Conservation (phyloP, 1,140 invertebrate species). For the Magallana gigas region DNA sequence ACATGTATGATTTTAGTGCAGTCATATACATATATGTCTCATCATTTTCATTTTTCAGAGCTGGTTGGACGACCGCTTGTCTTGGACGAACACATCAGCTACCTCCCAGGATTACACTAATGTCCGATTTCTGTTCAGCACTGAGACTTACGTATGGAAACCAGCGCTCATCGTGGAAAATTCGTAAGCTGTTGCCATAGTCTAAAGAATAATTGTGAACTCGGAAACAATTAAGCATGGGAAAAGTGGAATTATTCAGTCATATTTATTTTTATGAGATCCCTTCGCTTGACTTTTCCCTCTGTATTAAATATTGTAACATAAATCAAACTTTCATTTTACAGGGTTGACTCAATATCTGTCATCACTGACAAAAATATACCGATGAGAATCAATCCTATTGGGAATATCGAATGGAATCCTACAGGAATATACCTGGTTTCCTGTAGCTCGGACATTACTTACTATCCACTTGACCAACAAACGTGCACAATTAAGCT, state of each 20-base stretch:
- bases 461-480: slow-evolving; percentile 48
- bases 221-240: too few species aligned
- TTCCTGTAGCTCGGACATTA: slow-evolving; percentile 50
- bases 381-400: slow-evolving; percentile 42
- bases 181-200: slow-evolving; percentile 41
- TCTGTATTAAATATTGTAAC: too few species aligned
- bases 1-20: too few species aligned
- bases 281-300: too few species aligned
- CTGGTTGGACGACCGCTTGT: slow-evolving; percentile 44
- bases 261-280: too few species aligned
- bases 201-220: too few species aligned
- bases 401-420: slow-evolving; percentile 35
- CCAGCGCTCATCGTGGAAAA: slow-evolving; percentile 58
- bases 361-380: slow-evolving; percentile 45
- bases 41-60: slow-evolving; percentile 3
- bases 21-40: too few species aligned
- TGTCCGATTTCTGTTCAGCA: slow-evolving; percentile 52
- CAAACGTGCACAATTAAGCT: slow-evolving; percentile 41
- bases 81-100: slow-evolving; percentile 32
- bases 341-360: slow-evolving; percentile 9
- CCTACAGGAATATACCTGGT: slow-evolving; percentile 46
- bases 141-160: slow-evolving; percentile 55
- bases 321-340: neutral
- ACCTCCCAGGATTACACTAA: slow-evolving; percentile 47
- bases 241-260: too few species aligned